phyloP scores from a whole-genome alignment of 1,140 invertebrate genomes.

The Cyclargus thomasi region DNA sequence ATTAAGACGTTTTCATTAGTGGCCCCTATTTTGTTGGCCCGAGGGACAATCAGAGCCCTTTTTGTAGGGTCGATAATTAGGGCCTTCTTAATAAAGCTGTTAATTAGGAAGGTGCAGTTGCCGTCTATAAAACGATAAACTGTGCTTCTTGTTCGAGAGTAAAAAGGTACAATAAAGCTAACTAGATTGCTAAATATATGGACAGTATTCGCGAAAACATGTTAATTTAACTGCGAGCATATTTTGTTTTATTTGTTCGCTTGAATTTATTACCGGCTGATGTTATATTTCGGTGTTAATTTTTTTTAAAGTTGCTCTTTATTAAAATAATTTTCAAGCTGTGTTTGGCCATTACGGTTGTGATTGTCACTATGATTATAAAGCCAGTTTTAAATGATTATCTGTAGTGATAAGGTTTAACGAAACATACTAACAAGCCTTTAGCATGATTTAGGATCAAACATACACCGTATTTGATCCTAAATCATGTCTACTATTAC shows the following conservation, averaged over 20 bases:
- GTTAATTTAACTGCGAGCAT: not conserved
- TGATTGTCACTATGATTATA: too few species aligned
- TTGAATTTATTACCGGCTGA: not conserved
- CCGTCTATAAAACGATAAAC: conserved; percentile 64
- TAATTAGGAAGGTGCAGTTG: conserved; percentile 57
- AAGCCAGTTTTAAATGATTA: too few species aligned
- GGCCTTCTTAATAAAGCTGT: conserved; percentile 64
- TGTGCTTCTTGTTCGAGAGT: conserved; percentile 54
- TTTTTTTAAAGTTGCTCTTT: too few species aligned
- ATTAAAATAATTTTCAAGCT: not conserved
- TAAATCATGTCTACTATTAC: too few species aligned
- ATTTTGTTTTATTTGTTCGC: not conserved
- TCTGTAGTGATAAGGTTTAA: too few species aligned
- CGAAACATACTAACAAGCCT: too few species aligned
- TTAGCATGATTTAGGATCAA: too few species aligned
- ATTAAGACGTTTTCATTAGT: conserved; percentile 70
- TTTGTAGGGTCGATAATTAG: conserved; percentile 60
- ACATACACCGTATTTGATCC: too few species aligned
- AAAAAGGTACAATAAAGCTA: conserved; percentile 51
- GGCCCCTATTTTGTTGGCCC: conserved; percentile 24
- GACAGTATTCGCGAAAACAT: conserved; percentile 11
- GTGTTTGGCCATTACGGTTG: too few species aligned
- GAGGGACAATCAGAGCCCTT: conserved; percentile 33
- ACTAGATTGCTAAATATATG: conserved; percentile 20
- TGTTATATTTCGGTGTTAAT: not conserved